phyloP scores from a whole-genome alignment of 1,140 invertebrate species.

The Conus ventricosus region DNA sequence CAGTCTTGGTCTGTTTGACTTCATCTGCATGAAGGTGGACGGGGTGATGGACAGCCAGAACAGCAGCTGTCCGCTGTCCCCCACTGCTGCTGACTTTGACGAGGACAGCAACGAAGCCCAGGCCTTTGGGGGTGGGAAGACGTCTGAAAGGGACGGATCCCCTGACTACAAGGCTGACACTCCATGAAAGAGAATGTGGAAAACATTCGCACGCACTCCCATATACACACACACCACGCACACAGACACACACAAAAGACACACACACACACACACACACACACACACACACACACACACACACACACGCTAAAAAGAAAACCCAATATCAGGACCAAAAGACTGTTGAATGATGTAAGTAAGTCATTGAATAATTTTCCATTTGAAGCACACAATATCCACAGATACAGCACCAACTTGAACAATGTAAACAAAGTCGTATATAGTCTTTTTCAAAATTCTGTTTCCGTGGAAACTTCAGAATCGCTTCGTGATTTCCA shows the following conservation, averaged over 20 bases:
- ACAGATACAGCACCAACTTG: no score
- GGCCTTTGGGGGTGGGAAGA: neutral
- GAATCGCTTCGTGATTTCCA: neutral
- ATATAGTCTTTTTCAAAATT: neutral
- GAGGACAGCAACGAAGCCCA: slow-evolving; percentile 36
- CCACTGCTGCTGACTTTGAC: neutral
- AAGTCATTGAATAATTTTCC: no score
- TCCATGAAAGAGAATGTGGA: slow-evolving; percentile 34
- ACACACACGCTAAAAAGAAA: no score
- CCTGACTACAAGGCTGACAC: slow-evolving; percentile 56
- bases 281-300: no score
- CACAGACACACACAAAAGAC: no score
- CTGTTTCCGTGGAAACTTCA: neutral
- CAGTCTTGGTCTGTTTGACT: slow-evolving; percentile 48
- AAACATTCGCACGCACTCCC: neutral
- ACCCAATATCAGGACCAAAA: no score
- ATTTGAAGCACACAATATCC: no score
- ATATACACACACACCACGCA: no score
- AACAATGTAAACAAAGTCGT: neutral
- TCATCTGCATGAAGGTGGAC: slow-evolving; percentile 50
- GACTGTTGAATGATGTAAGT: no score
- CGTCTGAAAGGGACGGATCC: slow-evolving; percentile 18
- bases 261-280: no score
- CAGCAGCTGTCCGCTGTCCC: slow-evolving; percentile 30
- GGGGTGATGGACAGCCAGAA: slow-evolving; percentile 39